These are phyloP conservation scores for Ciona savignyi DNA, from an alignment of 23 tunicate species.

Conservation along the genomic window DNA sequence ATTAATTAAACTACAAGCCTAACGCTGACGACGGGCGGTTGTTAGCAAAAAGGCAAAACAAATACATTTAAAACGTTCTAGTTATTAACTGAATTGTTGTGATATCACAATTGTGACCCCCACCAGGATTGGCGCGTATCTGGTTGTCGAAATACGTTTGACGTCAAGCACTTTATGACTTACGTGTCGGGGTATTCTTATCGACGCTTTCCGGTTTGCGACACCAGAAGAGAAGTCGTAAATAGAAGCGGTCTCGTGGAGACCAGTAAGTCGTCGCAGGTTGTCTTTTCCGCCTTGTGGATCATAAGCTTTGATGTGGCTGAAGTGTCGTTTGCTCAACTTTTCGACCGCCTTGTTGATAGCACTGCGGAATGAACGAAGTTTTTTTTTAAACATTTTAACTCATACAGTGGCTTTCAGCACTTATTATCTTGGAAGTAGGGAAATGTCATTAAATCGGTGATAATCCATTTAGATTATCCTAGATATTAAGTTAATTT, in stretches of 20 bases:
- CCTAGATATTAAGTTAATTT: neutral
- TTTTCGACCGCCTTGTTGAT: conserved; percentile 95
- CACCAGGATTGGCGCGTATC: too few relatives aligned
- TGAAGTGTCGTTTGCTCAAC: conserved; percentile 82
- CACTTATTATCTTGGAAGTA: too few relatives aligned
- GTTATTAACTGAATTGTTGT: too few relatives aligned
- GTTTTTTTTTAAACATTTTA: neutral
- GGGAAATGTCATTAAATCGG: too few relatives aligned
- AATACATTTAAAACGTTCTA: too few relatives aligned
- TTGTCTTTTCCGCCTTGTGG: conserved; percentile 98
- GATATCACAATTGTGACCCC: too few relatives aligned
- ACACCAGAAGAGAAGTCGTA: conserved; percentile 93
- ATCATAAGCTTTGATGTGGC: conserved; percentile 90
- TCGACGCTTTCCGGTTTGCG: conserved; percentile 95
- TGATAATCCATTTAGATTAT: too few relatives aligned
- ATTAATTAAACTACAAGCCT: too few relatives aligned
- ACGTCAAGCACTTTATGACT: conserved; percentile 6
- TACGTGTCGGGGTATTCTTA: conserved; percentile 93
- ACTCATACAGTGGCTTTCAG: too few relatives aligned
- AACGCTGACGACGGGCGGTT: too few relatives aligned
- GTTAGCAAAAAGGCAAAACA: too few relatives aligned
- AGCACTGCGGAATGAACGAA: conserved; percentile 25
- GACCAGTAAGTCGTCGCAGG: conserved; percentile 82
- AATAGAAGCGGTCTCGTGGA: conserved; percentile 89
- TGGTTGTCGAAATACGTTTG: too few relatives aligned